phyloP scores from a whole-genome alignment of 2,797 vertebrate genomes.

The Emys orbicularis region DNA sequence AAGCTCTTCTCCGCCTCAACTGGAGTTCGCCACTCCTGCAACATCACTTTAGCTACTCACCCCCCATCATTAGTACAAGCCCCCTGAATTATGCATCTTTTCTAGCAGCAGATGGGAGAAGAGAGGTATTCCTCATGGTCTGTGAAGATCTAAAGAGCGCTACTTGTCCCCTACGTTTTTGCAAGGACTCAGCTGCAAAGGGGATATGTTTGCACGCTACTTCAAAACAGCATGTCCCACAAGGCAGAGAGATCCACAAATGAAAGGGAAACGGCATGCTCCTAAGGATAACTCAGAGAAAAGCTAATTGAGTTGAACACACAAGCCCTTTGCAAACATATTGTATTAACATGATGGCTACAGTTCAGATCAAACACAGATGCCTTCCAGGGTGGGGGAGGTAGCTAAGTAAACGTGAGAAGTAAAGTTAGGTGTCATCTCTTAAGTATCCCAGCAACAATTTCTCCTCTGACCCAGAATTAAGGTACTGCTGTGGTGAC shows the following conservation, averaged over 20 bases:
- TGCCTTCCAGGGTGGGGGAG: rapidly evolving
- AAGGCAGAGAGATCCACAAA: background rate
- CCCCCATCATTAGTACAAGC: background rate
- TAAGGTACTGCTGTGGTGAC: background rate
- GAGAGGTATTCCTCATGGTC: background rate
- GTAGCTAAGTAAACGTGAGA: background rate
- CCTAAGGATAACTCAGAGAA: background rate
- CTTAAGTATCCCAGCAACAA: background rate
- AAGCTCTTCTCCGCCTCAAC: background rate
- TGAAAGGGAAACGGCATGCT: background rate
- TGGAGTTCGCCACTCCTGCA: background rate
- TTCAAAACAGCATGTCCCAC: background rate
- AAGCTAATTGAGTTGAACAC: background rate
- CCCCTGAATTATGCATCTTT: background rate
- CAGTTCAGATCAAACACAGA: background rate
- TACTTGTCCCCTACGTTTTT: background rate
- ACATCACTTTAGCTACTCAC: background rate
- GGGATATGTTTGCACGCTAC: background rate
- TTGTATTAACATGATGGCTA: rapidly evolving
- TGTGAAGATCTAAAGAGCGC: background rate
- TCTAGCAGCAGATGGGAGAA: background rate
- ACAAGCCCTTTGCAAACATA: background rate
- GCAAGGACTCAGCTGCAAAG: background rate
- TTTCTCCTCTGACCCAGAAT: background rate
- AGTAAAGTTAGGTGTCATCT: background rate